These are phyloP conservation scores for Sebastes umbrosus DNA, from an alignment of 2,797 vertebrate genomes.

Conservation along the genomic window DNA sequence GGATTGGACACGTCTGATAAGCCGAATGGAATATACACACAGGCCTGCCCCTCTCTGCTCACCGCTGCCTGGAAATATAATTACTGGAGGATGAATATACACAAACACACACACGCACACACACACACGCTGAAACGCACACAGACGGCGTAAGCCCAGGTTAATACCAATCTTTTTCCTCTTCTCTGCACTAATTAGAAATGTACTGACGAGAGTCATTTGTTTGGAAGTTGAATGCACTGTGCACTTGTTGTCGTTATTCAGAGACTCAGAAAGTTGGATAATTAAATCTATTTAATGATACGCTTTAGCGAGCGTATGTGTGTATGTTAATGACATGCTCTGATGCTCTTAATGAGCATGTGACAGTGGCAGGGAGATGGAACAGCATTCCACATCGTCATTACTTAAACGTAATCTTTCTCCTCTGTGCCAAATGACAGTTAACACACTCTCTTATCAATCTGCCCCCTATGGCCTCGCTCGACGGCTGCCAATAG, in stretches of 20 bases:
- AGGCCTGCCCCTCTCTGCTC: slow-evolving; percentile 55
- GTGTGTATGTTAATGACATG: slow-evolving; percentile 70
- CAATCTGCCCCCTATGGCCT: slow-evolving; percentile 52
- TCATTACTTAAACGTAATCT: slow-evolving; percentile 48
- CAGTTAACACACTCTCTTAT: slow-evolving; percentile 50
- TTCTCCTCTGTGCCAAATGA: slow-evolving; percentile 47
- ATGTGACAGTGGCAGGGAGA: slow-evolving; percentile 50
- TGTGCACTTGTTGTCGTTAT: slow-evolving; percentile 67
- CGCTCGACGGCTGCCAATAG: slow-evolving; percentile 62
- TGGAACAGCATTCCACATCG: slow-evolving; percentile 17
- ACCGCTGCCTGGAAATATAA: slow-evolving; percentile 78
- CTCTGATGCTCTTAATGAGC: slow-evolving; percentile 71
- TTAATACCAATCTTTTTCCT: slow-evolving; percentile 74
- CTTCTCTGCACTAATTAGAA: slow-evolving; percentile 74
- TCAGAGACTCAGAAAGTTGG: slow-evolving; percentile 64
- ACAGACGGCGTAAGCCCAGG: slow-evolving; percentile 63
- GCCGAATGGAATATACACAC: slow-evolving; percentile 75
- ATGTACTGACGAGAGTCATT: slow-evolving; percentile 68
- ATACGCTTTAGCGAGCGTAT: slow-evolving; percentile 64
- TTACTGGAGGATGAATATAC: slow-evolving; percentile 71
- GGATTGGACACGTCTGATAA: slow-evolving; percentile 82
- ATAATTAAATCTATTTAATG: slow-evolving; percentile 79
- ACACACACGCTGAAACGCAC: slow-evolving; percentile 3
- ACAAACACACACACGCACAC: slow-evolving; percentile 11
- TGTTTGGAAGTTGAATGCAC: slow-evolving; percentile 77